Percentiles rank a stretch among this genome's conserved stretches.
phyloP scores from a whole-genome alignment of 2,797 vertebrate species.

The Crax fasciolata region DNA sequence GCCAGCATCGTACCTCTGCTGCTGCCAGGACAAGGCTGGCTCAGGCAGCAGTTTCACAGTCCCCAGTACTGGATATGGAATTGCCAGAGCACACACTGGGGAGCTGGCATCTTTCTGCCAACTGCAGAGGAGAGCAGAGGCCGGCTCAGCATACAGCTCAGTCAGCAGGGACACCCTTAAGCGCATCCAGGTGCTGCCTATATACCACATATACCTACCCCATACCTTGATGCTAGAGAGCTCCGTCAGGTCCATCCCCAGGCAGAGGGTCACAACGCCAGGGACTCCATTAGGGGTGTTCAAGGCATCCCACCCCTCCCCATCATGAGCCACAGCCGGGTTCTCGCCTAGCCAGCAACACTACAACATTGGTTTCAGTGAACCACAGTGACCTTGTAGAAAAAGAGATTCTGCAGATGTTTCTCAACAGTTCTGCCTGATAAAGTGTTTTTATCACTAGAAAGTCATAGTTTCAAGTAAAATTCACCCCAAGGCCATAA shows the following conservation, averaged over 20 bases:
- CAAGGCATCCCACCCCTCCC: not conserved
- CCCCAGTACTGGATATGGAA: not conserved
- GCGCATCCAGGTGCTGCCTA: not conserved
- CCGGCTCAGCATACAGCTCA: not conserved
- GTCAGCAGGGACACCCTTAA: not conserved
- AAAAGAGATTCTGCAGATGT: not conserved
- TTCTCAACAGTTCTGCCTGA: not conserved
- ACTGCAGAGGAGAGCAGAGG: not conserved
- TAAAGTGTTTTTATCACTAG: constrained; percentile 37
- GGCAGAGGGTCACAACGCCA: fast-evolving
- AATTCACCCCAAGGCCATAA: constrained; percentile 23
- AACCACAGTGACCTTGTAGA: constrained; percentile 21
- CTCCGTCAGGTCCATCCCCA: not conserved
- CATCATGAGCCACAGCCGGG: fast-evolving
- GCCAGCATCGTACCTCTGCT: constrained; percentile 7
- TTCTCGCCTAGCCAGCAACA: not conserved
- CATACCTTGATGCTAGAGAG: not conserved
- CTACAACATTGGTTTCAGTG: not conserved
- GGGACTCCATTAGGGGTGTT: not conserved
- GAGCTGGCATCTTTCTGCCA: not conserved
- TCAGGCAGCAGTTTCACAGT: constrained; percentile 1
- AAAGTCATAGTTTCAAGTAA: constrained; percentile 62
- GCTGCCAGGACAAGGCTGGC: constrained; percentile 47
- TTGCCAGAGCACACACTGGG: not conserved
- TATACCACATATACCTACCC: too few species aligned